phyloP scores from a whole-genome alignment of 2,113 vertebrate species.

The Nesospiza acunhae region DNA sequence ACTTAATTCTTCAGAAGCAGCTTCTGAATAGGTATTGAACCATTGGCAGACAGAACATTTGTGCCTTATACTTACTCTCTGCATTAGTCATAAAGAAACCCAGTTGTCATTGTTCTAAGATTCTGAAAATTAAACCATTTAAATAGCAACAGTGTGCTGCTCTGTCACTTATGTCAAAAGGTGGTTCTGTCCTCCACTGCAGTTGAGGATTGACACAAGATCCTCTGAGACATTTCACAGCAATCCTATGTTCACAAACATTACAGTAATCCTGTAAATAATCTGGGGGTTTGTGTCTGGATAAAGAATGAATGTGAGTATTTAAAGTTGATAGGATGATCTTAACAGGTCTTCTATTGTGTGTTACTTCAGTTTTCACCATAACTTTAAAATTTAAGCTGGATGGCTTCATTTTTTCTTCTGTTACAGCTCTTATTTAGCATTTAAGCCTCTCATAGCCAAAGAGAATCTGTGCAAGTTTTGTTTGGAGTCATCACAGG shows the following conservation, averaged over 20 bases:
- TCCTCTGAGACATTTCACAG: not conserved
- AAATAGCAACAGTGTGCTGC: not conserved
- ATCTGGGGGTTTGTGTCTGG: not conserved
- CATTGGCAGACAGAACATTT: not conserved
- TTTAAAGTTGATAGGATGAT: not conserved
- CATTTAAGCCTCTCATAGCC: not conserved
- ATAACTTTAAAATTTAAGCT: not conserved
- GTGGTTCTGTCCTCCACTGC: not conserved
- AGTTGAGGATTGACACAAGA: not conserved
- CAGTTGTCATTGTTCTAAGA: rapidly evolving
- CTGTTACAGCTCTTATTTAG: not conserved
- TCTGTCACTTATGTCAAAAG: not conserved
- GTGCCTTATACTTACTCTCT: not conserved
- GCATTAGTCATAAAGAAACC: not conserved
- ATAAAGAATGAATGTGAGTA: not conserved
- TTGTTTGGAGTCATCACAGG: not conserved
- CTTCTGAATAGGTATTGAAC: not conserved
- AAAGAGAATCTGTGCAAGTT: not conserved
- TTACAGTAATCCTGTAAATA: not conserved
- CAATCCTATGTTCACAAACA: not conserved
- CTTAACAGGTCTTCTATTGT: not conserved
- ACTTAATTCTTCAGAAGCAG: not conserved
- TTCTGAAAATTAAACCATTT: not conserved
- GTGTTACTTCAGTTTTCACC: not conserved
- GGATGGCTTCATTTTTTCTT: not conserved